Evolutionary conservation across 2,888 invertebrate genomes (phyloP), one percentile per base, ranked within the genome.

Genomic region (Trissolcus brochymenae): DNA sequence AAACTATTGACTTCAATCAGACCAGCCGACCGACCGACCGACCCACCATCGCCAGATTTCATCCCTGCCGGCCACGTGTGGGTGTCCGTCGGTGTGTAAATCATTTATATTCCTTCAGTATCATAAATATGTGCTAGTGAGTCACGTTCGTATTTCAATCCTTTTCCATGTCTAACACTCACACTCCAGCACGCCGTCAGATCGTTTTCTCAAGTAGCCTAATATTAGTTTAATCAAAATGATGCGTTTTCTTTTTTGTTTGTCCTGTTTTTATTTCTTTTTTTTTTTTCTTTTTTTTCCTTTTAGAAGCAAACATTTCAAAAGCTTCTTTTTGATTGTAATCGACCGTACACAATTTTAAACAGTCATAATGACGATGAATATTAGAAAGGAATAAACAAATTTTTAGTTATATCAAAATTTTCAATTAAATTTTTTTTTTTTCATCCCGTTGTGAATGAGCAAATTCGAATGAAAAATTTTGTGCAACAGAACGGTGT

Each of bases 1-100:
- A 84, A 84, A 86, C 84, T 86, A 87, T 87, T 84, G 86, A 83
- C 86, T 85, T 83, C 84, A 84, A 86, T 86, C 84, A 82, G 82
- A 82, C 79, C 80, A 79, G 78, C 78, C 77, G 56, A 67, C 81
- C 62, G 64, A 51, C n/a, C 79, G 79, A 72, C 76, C 62, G 64
- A 51, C 51, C 51, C 9, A 68, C 57, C 76, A 54, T 71, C 57
- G 56, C 67, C 25, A 61, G 70, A 73, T 56, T 49, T 40, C 60
- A 59, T 66, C 51, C 76, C 54, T 56, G 73, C 55, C 46, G 21
- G 14, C 19, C 53, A 56, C 53, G 71, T 65, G 70, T 41, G 56
- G 51, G 62, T n/a, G 35, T 2, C 29, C 66, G 70, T 66, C 66
- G 50, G 57, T 55, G 76, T 71, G 59, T 66, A 41, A 54, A 64